phyloP scores from a whole-genome alignment of 2,113 vertebrate genomes.

The Prolemur simus region DNA sequence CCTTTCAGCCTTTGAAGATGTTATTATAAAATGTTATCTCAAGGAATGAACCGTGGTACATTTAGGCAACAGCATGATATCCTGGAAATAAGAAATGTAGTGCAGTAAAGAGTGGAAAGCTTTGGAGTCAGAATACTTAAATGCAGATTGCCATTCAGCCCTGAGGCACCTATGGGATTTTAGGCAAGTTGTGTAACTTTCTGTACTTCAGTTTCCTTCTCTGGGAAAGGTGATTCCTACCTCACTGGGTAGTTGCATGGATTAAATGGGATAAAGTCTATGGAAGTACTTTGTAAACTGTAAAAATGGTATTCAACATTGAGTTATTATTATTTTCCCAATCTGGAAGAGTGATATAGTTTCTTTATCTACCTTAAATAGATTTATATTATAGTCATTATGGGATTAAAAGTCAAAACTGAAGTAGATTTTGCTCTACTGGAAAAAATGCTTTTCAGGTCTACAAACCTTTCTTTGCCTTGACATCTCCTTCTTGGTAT shows the following conservation, averaged over 20 bases:
- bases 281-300: background rate
- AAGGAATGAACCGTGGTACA: background rate
- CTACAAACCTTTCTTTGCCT: background rate
- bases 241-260: background rate
- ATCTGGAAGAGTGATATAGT: background rate
- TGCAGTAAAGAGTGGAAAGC: background rate
- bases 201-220: background rate
- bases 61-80: background rate
- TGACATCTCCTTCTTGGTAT: background rate
- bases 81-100: background rate
- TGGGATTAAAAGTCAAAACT: background rate
- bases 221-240: background rate
- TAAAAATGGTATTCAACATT: background rate
- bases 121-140: background rate
- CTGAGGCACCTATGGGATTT: background rate
- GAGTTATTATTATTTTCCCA: background rate
- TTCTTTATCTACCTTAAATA: background rate
- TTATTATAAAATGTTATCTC: background rate
- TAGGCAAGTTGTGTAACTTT: background rate
- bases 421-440: background rate
- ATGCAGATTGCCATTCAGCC: background rate
- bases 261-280: background rate
- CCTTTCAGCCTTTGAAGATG: constrained; percentile 40
- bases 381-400: background rate
- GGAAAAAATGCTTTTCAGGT: background rate